Evolutionary conservation across 2,797 vertebrate species (phyloP), one percentile per base, ranked within the genome.

Genomic region (Enteromius thamalakanensis): DNA sequence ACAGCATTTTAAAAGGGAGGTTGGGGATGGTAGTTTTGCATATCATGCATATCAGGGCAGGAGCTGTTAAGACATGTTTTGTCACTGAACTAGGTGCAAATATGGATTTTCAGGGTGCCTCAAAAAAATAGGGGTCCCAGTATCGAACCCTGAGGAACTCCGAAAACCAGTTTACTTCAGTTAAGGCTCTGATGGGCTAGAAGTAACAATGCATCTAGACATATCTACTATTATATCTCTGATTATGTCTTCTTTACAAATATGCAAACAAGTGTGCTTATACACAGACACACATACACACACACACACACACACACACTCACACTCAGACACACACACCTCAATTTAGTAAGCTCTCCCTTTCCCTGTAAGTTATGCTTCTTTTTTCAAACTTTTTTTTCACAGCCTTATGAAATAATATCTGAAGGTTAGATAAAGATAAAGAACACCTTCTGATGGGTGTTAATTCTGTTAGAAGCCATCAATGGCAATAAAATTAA

Each of bases 141-240:
- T 71, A 75, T 34, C 51, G 79, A 87, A 80, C 86, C 84, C 86
- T 83, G 85, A 85, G 79, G 83, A 84, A 90, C 88, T 78, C 69
- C 84, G 85, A 76, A 88, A 87, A 74, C 90, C 86, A 88, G 87
- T 90, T 89, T 88, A 92, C 91, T 92, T 93, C 84, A 85, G 87
- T 92, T 89, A 94, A 94, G 93, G 94, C 94, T 94, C 92, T 79
- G 40, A 93, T 90, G 90, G 92, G 93, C 92, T 86, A 90, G 90
- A 94, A 91, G 91, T 92, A 93, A 92, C 77, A 92, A 90, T 89
- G 89, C 90, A 91, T 91, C 94, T 92, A 87, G 81, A 91, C 91
- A 92, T 91, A 88, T 88, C 40, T 89, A 91, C 89, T 90, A 91
- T 88, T 88, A 89, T 88, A 90, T 89, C 88, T 91, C 85, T 90